These are phyloP conservation scores for Hipposideros larvatus DNA, from an alignment of 2,797 vertebrate species.

Conservation along the genomic window DNA sequence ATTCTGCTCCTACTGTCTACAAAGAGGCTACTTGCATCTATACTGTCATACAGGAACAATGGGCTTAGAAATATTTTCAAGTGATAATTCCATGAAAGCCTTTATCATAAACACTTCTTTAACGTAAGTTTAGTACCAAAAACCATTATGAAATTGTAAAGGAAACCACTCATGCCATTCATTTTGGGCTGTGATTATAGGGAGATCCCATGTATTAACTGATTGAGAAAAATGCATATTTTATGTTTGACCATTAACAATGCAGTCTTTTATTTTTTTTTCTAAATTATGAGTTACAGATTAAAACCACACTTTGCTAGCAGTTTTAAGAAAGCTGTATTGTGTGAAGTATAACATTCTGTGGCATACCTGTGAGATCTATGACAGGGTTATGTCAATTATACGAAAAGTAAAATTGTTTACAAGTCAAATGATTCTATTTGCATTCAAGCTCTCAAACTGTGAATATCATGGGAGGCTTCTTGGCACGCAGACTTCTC, in stretches of 20 bases:
- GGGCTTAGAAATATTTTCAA: background rate
- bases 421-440: conserved; percentile 66
- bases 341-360: conserved; percentile 27
- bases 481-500: conserved; percentile 76
- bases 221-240: background rate
- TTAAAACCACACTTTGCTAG: background rate
- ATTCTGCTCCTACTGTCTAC: background rate
- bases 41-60: background rate
- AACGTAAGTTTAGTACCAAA: background rate
- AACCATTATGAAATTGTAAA: background rate
- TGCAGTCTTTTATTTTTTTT: conserved; percentile 40
- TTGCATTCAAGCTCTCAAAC: conserved; percentile 67
- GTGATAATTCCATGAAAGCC: background rate
- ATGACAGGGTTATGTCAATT: conserved; percentile 61
- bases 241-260: background rate
- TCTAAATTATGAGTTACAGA: conserved; percentile 41
- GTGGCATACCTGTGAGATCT: conserved; percentile 41
- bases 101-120: background rate
- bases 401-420: conserved; percentile 70
- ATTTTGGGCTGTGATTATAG: background rate
- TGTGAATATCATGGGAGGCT: conserved; percentile 69
- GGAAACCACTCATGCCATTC: background rate
- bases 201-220: background rate
- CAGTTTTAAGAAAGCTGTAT: background rate
- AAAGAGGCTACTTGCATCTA: background rate